A percentile compares a stretch with the other conserved stretches of the same genome.
Evolutionary conservation across 2,113 vertebrate species (phyloP).

Genomic region (Gambusia holbrooki): DNA sequence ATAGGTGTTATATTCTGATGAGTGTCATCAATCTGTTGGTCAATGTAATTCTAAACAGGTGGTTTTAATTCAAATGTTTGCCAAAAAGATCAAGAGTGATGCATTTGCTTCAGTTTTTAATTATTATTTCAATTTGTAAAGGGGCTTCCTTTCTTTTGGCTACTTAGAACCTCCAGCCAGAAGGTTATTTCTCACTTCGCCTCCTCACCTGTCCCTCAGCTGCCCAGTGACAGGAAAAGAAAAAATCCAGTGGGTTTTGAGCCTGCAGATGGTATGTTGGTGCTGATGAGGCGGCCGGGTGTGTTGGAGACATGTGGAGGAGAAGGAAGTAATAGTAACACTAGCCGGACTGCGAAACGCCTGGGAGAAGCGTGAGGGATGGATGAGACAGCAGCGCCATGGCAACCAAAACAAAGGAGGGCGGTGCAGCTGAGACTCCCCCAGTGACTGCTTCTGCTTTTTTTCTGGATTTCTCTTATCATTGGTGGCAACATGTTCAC

Average conservation of each 20-base stretch:
- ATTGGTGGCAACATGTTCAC: constrained; percentile 57
- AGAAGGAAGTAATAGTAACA: constrained; percentile 49
- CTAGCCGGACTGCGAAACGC: constrained; percentile 53
- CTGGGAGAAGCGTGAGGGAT: constrained; percentile 31
- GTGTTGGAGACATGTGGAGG: constrained; percentile 16
- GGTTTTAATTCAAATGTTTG: constrained; percentile 23
- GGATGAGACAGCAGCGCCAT: constrained; percentile 55
- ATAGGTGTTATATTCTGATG: too few species aligned
- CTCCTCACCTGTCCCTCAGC: constrained; percentile 59
- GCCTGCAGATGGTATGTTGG: constrained; percentile 61
- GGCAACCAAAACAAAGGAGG: constrained; percentile 67
- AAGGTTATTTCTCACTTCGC: constrained; percentile 61
- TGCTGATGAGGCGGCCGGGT: constrained; percentile 61
- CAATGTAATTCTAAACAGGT: too few species aligned
- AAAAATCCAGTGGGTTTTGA: constrained; percentile 45
- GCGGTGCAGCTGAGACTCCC: constrained; percentile 46
- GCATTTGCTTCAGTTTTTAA: constrained; percentile 13
- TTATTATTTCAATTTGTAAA: constrained; percentile 23
- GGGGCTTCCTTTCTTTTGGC: constrained; percentile 21
- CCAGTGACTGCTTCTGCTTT: constrained; percentile 42
- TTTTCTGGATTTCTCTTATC: constrained; percentile 60
- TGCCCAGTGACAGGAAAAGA: constrained; percentile 46
- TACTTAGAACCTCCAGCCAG: constrained; percentile 33
- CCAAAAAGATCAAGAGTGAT: constrained; percentile 37
- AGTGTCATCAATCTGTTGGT: too few species aligned